A percentile compares a stretch with the other conserved stretches of the same genome.
Evolutionary conservation across 1,140 invertebrate species (phyloP).

Genomic region (Heliconius congener): DNA sequence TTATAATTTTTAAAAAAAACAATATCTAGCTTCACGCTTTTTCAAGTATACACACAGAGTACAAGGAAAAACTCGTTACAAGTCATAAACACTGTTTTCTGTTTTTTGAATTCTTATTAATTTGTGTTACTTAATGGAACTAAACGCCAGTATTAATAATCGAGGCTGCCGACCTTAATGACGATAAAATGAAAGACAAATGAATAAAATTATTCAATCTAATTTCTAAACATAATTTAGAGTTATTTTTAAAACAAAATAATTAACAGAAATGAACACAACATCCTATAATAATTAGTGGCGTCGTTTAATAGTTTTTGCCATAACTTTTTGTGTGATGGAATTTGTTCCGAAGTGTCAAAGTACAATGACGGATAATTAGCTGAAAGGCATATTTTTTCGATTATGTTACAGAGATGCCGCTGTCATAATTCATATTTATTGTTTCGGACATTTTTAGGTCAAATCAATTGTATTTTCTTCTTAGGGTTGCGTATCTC

Average conservation of each 20-base stretch:
- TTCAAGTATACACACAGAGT: too few species aligned
- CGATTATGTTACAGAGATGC: constrained; percentile 50
- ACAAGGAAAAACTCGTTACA: too few species aligned
- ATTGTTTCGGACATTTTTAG: constrained; percentile 32
- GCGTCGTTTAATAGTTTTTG: constrained; percentile 38
- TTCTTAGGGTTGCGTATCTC: not conserved
- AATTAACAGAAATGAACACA: constrained; percentile 44
- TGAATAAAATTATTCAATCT: too few species aligned
- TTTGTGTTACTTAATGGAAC: too few species aligned
- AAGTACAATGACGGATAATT: constrained; percentile 58
- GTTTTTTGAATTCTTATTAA: too few species aligned
- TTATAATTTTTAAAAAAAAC: too few species aligned
- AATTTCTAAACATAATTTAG: too few species aligned
- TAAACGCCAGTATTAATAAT: too few species aligned
- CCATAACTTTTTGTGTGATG: constrained; percentile 38
- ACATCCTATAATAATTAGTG: constrained; percentile 27
- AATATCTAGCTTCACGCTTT: too few species aligned
- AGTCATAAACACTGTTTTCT: too few species aligned
- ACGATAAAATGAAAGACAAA: too few species aligned
- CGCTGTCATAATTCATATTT: constrained; percentile 55
- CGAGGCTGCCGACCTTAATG: too few species aligned
- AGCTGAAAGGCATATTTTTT: constrained; percentile 55
- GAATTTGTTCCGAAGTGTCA: constrained; percentile 57
- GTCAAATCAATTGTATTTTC: not conserved
- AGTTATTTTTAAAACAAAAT: constrained; percentile 24